Base-by-base conservation (phyloP, 2,888 invertebrate genomes). In the Zootermopsis nevadensis region DNA sequence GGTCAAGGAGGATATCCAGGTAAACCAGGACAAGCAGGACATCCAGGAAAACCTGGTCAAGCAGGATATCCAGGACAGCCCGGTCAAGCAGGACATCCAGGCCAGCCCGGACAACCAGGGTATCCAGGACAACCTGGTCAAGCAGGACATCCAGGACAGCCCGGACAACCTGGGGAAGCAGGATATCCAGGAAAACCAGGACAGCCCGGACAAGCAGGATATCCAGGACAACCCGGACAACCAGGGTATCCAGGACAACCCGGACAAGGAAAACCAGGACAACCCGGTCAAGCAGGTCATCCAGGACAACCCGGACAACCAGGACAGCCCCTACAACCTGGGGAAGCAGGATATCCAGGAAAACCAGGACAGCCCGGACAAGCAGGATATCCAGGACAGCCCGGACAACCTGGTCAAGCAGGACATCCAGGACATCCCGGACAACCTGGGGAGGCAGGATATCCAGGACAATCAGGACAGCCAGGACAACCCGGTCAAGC, bases 301-400 rank as follows among this genome's bases (percentile, higher is more conserved):
- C 83, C 84, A 27, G 83, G 83, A 33, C 42, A 76, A 2, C 83
- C 84, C 48, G 84, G 84, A 7, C 85, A 86, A 10, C 86, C 86
- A 53, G 85, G 82, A 27, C 33, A 72, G 4, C 77, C 80, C 38
- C 86, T 66, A 53, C 53, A 67, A 15, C 48, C 84, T 6, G 82
- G 83, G 1, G 27, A 33, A 42, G 82, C 83, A 30, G 86, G 83
- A 74, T 66, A 81, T 80, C 84, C 85, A 8, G 84, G 84, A 83
- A 24, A 86, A 1, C 86, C 87, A 24, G 87, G 81, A 53, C 30
- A 66, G 19, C 82, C 82, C 22, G 84, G 80, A 55, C 31, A 66
- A 1, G 81, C 80, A 38, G 84, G 82, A 83, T 30, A 48, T 0
- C 82, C 83, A 8, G 79, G 82, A 3, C 10, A 35, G 1, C 84